Evolutionary conservation across 2,113 vertebrate genomes (phyloP), one percentile per base, ranked within the genome.

Genomic region (Megaceryle torquata): DNA sequence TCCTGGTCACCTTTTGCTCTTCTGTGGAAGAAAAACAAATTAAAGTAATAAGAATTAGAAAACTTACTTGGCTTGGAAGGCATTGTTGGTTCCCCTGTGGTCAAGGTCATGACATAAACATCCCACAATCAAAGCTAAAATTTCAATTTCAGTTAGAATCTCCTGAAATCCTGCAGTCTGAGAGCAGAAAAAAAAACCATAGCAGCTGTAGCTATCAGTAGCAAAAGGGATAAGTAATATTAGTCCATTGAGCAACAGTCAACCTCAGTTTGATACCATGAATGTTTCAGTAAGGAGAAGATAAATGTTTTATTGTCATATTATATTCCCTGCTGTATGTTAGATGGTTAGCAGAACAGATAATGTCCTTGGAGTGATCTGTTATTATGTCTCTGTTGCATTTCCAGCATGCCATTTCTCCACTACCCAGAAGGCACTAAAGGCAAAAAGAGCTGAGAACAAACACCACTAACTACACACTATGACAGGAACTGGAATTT

Each of bases 1-100:
- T 97, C 89, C 61, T 57, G 13, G 44, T 97, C 97, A 98, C 97
- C 96, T 98, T 98, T 97, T 97, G 97, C 97, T 97, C 97, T 79
- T 85, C 75, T 12, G 51, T 93, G 93, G 95, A 96, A 97, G 93
- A 95, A 95, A 98, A 97, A 78, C 94, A 96, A 97, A 97, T 98
- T 98, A 98, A 97, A 98, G 93, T 95, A 97, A 95, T 96, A 97
- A 97, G 96, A 98, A 96, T 97, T 91, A 97, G 97, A 96, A 95
- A 89, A 98, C 99, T 98, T 98, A 99, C 99, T 99, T 99, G 92
- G 99, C 99, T 98, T 99, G 99, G 97, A 99, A 99, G 95, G 99
- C 99, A 91, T 99, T 99, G 98, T 99, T 99, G 97, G 99, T 99
- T 97, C 99, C 99, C 96, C 99, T 98, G 99, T 99, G 99, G 98